These are phyloP conservation scores for Battus philenor DNA, from an alignment of 1,140 invertebrate species.

Conservation along the genomic window DNA sequence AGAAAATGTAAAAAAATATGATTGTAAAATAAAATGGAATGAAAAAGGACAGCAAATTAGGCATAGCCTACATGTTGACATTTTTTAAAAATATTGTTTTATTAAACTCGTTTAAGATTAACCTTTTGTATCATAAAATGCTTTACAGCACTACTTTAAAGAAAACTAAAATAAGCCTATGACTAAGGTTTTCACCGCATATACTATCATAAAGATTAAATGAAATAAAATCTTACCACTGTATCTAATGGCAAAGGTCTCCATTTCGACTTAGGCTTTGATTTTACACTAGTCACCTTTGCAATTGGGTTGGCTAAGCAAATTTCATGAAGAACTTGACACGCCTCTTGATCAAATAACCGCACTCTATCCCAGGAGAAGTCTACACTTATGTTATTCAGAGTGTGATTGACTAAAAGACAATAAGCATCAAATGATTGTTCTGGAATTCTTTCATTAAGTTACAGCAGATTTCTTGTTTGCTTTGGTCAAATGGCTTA, in stretches of 20 bases:
- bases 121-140: no score
- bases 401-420: conserved; percentile 81
- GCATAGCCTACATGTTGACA: no score
- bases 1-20: no score
- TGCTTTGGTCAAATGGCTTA: no score
- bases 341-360: conserved; percentile 92
- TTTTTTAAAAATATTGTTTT: no score
- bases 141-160: no score
- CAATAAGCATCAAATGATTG: background rate
- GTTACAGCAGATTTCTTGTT: background rate
- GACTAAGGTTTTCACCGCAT: no score
- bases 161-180: no score
- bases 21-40: no score
- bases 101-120: no score
- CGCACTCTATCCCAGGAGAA: conserved; percentile 93
- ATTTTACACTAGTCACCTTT: conserved; percentile 87
- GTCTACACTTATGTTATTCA: conserved; percentile 85
- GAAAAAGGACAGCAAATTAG: no score
- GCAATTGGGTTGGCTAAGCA: conserved; percentile 87
- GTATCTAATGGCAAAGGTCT: conserved; percentile 96
- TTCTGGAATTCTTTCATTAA: background rate
- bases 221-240: conserved; percentile 82
- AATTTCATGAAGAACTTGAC: conserved; percentile 86
- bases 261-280: conserved; percentile 97
- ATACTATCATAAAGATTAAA: no score